Evolutionary conservation across 2,888 invertebrate genomes (phyloP), one percentile per base, ranked within the genome.

Genomic region (Hirtodrosophila cameraria): DNA sequence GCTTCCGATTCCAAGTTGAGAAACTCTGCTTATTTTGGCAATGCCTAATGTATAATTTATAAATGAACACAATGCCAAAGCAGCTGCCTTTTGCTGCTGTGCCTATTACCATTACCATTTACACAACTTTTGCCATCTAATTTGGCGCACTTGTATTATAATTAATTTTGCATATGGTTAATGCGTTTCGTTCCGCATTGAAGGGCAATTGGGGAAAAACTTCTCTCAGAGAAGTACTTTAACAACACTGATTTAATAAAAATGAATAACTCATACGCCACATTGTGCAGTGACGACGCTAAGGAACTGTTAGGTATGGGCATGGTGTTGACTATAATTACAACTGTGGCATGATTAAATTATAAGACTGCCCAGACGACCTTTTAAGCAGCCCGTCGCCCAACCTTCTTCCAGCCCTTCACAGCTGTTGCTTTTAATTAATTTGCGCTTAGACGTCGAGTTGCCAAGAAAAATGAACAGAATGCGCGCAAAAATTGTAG

Each of bases 371-470:
- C 53, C 48, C 39, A 38, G 38, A 23, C 31, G 53, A 15, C 41
- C 39, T 45, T 53, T 62, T 55, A 55, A 64, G 53, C 39, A n/a
- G 46, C 45, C 31, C 58, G 41, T 13, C 16, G 27, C 16, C 18
- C 18, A 12, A 31, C n/a, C 27, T 41, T 16, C 16, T 28, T 12
- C 18, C 27, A 11, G 31, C 9, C 28, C 41, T 6, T 20, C 43
- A 48, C 57, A 72, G 64, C 60, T 80, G 84, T 60, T 77, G 70
- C 67, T 74, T 81, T 81, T 79, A 79, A 84, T 84, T 79, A 77
- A 81, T 81, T 71, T 53, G 46, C 54, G 62, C 61, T 69, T 67
- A 61, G 77, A 71, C 54, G 63, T 36, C 41, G 48, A 38, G 13
- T 20, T 18, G 42, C 42, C 43, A 61, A 61, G 74, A 80, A 45